phyloP scores from a whole-genome alignment of 2,113 vertebrate genomes.

The Propithecus coquereli region DNA sequence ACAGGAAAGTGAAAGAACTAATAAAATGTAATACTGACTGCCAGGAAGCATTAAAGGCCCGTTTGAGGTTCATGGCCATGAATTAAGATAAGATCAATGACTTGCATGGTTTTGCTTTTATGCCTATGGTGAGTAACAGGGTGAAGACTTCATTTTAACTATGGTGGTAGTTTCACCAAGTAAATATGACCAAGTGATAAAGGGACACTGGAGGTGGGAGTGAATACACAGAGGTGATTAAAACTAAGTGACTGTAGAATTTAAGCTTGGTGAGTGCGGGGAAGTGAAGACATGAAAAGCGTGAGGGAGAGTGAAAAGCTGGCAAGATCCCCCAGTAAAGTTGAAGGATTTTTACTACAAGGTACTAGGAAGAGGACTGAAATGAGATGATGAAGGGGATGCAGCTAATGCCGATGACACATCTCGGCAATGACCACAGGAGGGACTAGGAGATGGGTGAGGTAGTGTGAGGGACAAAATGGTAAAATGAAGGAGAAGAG shows the following conservation, averaged over 20 bases:
- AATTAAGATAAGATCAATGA: neutral
- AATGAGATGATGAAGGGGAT: neutral
- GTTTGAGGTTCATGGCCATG: neutral
- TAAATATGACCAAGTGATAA: neutral
- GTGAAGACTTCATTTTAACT: neutral
- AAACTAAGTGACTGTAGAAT: neutral
- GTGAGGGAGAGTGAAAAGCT: neutral
- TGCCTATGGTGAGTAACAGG: neutral
- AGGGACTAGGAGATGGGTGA: neutral
- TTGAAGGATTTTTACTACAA: neutral
- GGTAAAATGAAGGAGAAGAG: neutral
- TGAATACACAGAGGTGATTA: neutral
- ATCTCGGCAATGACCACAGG: neutral
- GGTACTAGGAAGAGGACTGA: neutral
- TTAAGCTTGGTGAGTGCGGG: neutral
- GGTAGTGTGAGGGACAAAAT: neutral
- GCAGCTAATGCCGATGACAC: neutral
- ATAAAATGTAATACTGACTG: neutral
- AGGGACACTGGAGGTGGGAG: neutral
- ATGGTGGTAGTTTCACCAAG: neutral
- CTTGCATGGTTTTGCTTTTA: neutral
- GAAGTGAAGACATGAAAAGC: neutral
- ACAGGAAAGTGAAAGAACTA: neutral
- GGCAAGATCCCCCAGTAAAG: neutral
- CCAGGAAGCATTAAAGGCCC: neutral